Evolutionary conservation across 2,797 vertebrate genomes (phyloP), one percentile per base, ranked within the genome.

Genomic region (Yasuhikotakia modesta): DNA sequence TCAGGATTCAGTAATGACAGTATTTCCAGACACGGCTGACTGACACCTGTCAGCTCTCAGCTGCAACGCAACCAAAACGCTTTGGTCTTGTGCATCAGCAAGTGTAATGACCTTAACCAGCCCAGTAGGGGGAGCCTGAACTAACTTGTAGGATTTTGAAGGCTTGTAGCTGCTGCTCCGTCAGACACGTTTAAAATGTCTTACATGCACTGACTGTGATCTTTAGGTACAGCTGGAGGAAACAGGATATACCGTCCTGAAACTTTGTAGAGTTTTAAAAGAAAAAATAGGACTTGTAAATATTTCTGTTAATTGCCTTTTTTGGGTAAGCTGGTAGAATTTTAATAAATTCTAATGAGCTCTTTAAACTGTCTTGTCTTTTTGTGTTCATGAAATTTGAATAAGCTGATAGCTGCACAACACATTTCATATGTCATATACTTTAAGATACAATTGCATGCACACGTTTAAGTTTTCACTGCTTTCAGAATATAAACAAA

Each of bases 291-390:
- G 83, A 90, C 85, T 84, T 94, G 93, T 94, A 94, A 87, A 93
- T 94, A 93, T 90, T 90, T 91, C 87, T 91, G 90, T 91, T 92
- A 87, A 85, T 91, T 91, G 90, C 90, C 87, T 85, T 89, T 90
- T 93, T 93, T 91, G 89, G 92, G 91, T 89, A 93, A 91, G 89
- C 91, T 88, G 19, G 85, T 93, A 88, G 92, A 92, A 92, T 94
- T 92, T 82, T 83, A 94, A 93, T 94, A 94, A 93, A 94, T 94
- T 93, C 92, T 93, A 84, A 89, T 85, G 81, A 88, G 83, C 84
- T 92, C 91, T 83, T 81, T 67, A 48, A 19, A 70, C 57, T 45
- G 60, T 70, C 43, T 66, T 46, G 69, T 30, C 5, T 73, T 65
- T 58, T 60, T 39, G 21, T 60, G 10, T 46, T 2, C 2, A 76